Base-by-base conservation (phyloP, 2,113 vertebrate species). In the Cephalopholis sonnerati region DNA sequence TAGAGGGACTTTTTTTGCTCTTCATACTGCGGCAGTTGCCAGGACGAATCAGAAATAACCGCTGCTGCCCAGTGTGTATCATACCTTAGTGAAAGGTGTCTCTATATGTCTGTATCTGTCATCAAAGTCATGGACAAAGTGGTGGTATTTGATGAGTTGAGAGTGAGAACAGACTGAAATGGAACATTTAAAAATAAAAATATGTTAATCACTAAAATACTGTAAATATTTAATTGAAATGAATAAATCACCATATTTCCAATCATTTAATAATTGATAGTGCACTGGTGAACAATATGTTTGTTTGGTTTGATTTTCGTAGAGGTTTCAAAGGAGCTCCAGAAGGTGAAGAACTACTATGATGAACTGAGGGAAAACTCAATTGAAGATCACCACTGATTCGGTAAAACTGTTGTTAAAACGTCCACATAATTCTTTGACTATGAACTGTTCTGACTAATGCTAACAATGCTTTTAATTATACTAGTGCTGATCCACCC, bases 241-340 rank as follows among this genome's bases (percentile, higher is more conserved):
- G 0, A 13, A 32, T 12, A n/a, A 24, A 2, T 58, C 17, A 50
- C 24, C 9, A 18, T 0, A 44, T 44, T 44, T 44, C 1, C 22
- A 22, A n/a, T 29, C 0, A 2, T 29, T 1, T 32, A 1, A 16
- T 58, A 1, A 41, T 27, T 22, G 25, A 63, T n/a, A 44, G 20
- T 44, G 7, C 24, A 55, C 22, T 36, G 39, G 18, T 65, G 2
- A 16, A 69, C 16, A 25, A 22, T 27, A 2, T 15, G 17, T 76
- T 44, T 54, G 32, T n/a, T 13, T 3, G 36, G 36, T 11, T 36
- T 36, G 1, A 6, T 65, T 62, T 41, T 44, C 63, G 29, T 59
- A 91, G 90, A 88, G 41, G 57, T 87, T 58, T 10, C 25, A 77
- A 0, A 0, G 2, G 62, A 89, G 25, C 81, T 89, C 71, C 32